Evolutionary conservation across 2,888 invertebrate species (phyloP), one percentile per base, ranked within the genome.

Genomic region (Drosophila leonis): DNA sequence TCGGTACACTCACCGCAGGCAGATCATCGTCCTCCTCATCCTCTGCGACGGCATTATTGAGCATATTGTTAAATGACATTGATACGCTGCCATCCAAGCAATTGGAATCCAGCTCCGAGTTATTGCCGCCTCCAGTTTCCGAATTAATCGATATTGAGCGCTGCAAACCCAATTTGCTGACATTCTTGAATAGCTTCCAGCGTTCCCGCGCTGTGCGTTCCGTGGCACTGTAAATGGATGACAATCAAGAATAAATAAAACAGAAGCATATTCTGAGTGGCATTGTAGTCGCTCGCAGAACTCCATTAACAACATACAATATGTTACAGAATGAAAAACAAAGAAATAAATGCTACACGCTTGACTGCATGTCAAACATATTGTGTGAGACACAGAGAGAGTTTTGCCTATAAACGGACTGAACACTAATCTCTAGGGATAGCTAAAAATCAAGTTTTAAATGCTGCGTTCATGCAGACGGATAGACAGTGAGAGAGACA

Each of bases 151-250:
- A 90, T 44, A 83, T 80, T 4, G 90, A 89, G 37, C 91, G 90
- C 62, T 92, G 92, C 55, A 93, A 80, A n/a, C 93, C 92, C 67
- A 93, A 70, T 75, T 91, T 92, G 55, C 92, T 80, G 27, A 93
- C 83, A 72, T 93, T 93, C 69, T 92, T 93, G 69, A 93, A 92
- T 31, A 93, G 75, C 75, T 92, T 92, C 74, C 94, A 94, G 20
- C 95, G 94, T 76, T 95, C 95, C 6, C 94, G 90, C 1, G 94
- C 94, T 0, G 94, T 93, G 18, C 85, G 85, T 39, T 92, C 92
- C 4, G 54, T 65, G 18, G 29, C 15, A 56, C 83, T 88, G 10
- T 9, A 20, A 13, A 51, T 13, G 24, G n/a, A 15, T 8, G 15
- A 35, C 12, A 7, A 42, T 39, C 57, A 9, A 10, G 8, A 54